These are phyloP conservation scores for Peromyscus attwateri DNA, from an alignment of 2,797 vertebrate genomes.

Conservation along the genomic window DNA sequence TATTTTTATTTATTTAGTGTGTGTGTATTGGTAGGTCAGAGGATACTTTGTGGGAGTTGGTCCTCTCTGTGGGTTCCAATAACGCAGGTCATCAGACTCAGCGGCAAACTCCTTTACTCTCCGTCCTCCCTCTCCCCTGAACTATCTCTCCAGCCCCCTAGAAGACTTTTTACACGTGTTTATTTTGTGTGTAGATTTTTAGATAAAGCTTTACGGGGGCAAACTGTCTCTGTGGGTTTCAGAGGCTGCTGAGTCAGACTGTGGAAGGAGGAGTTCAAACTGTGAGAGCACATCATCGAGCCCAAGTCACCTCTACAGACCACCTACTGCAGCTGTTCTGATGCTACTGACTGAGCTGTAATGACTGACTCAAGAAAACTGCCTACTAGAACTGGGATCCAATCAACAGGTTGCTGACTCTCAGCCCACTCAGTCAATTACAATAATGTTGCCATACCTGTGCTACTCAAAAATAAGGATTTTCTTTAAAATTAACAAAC, in stretches of 20 bases:
- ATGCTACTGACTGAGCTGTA: neutral
- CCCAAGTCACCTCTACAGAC: neutral
- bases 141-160: neutral
- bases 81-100: neutral
- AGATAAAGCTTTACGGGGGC: neutral
- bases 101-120: neutral
- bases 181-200: neutral
- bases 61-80: neutral
- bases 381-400: neutral
- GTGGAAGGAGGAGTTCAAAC: conserved; percentile 29
- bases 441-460: neutral
- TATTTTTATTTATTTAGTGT: neutral
- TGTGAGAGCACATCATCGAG: neutral
- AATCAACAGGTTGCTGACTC: conserved; percentile 20
- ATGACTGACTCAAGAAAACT: conserved; percentile 44
- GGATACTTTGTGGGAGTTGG: neutral
- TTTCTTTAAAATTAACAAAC: neutral
- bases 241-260: neutral
- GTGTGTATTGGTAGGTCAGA: neutral
- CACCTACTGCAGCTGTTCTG: neutral
- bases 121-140: neutral
- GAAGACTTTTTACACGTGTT: neutral
- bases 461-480: neutral
- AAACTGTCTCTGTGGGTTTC: conserved; percentile 24
- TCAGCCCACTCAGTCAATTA: neutral